These are phyloP conservation scores for Arrhopalites spinosus DNA, from an alignment of 2,888 invertebrate genomes.

Conservation along the genomic window DNA sequence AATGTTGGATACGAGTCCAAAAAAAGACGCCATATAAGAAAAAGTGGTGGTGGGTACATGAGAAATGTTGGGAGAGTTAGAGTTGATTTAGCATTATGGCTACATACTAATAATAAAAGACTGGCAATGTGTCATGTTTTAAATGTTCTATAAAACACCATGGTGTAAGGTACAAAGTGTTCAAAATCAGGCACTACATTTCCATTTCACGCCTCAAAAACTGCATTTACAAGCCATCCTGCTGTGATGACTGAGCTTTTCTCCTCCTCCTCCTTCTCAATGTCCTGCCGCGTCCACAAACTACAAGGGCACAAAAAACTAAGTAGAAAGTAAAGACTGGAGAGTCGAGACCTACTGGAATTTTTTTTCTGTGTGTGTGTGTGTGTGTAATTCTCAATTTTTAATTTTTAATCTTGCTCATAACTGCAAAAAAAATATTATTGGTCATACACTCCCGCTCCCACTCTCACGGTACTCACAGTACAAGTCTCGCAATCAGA, in stretches of 20 bases:
- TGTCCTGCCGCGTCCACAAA: no score
- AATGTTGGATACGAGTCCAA: no score
- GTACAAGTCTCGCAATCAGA: background rate
- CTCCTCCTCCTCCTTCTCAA: no score
- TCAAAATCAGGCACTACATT: slow-evolving; percentile 19
- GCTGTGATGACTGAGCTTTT: slow-evolving; percentile 6
- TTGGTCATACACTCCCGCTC: background rate
- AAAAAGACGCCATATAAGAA: no score
- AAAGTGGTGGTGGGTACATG: no score
- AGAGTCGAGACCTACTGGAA: no score
- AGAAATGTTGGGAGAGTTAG: slow-evolving; percentile 6
- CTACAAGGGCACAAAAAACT: no score
- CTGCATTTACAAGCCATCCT: slow-evolving; percentile 11
- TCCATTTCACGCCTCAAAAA: slow-evolving; percentile 31
- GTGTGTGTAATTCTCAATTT: no score
- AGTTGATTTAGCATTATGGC: slow-evolving; percentile 31
- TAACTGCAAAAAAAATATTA: no score
- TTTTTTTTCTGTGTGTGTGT: no score
- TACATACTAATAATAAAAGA: slow-evolving; percentile 26
- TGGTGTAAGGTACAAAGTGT: background rate
- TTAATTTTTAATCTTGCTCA: no score
- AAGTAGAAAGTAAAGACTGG: no score
- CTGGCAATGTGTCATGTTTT: background rate
- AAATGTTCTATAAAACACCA: slow-evolving; percentile 18
- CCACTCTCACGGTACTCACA: background rate